Percentiles rank a stretch among this genome's conserved stretches.
Conservation (phyloP, 2,888 invertebrate genomes). For the Cryptocephalus primarius region DNA sequence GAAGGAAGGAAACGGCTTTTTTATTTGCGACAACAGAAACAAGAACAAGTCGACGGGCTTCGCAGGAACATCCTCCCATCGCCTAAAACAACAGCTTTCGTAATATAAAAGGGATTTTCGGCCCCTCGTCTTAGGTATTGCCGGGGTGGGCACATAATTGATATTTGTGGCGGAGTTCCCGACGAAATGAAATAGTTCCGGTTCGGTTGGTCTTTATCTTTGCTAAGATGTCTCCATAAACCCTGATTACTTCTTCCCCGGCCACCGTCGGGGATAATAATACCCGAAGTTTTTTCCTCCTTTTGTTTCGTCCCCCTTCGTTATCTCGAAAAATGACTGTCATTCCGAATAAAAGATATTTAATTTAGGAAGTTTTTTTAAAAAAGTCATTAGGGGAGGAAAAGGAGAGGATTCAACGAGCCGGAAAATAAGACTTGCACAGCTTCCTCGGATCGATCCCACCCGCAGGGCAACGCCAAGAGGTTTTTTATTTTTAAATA, state of each 20-base stretch:
- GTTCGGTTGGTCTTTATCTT: conserved; percentile 35
- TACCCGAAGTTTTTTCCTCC: conserved; percentile 4
- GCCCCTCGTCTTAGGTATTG: conserved; percentile 20
- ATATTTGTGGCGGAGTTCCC: conserved; percentile 33
- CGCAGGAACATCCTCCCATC: not conserved
- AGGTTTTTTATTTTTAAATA: no score
- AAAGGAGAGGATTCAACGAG: no score
- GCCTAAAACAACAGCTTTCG: conserved; percentile 7
- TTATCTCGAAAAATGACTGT: conserved; percentile 13
- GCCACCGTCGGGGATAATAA: not conserved
- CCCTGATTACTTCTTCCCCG: conserved; percentile 29
- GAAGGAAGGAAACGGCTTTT: no score
- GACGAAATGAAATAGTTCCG: conserved; percentile 33
- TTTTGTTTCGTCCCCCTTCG: conserved; percentile 13
- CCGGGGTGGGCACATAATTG: conserved; percentile 29
- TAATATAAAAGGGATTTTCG: conserved; percentile 17
- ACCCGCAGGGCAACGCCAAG: no score
- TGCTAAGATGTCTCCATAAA: conserved; percentile 36
- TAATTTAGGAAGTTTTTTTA: conserved; percentile 4
- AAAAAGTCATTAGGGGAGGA: not conserved
- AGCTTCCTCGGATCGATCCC: no score
- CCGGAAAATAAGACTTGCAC: no score
- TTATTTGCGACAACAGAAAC: no score
- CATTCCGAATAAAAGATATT: conserved; percentile 10
- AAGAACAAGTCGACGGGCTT: conserved; percentile 1